Percentiles rank a stretch among this genome's conserved stretches.
phyloP scores from a whole-genome alignment of 2,113 vertebrate genomes.

The Oncorhynchus kisutch region DNA sequence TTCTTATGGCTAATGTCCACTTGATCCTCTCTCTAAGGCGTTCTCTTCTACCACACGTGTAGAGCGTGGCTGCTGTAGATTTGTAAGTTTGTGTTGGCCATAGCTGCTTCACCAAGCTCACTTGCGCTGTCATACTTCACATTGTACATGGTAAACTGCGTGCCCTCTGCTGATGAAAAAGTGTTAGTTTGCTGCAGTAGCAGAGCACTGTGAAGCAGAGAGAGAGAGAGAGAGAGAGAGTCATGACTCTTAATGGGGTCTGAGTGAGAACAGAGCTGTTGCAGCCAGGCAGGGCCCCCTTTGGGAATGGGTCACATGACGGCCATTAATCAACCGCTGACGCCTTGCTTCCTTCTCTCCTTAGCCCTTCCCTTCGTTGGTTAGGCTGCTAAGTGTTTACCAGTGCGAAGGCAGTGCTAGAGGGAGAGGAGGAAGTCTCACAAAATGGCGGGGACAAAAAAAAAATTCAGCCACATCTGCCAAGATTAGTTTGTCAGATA shows the following conservation, averaged over 20 bases:
- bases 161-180: background rate
- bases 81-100: too few relatives aligned
- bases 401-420: background rate
- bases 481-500: background rate
- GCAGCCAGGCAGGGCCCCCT: constrained; percentile 2
- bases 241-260: constrained; percentile 13
- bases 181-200: constrained; percentile 9
- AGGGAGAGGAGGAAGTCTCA: background rate
- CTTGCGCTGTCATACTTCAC: background rate
- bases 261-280: constrained; percentile 6
- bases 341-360: background rate
- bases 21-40: too few relatives aligned
- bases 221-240: background rate
- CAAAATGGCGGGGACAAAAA: constrained; percentile 26
- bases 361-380: constrained; percentile 15
- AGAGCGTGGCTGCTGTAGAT: too few relatives aligned
- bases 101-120: background rate
- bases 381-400: constrained; percentile 2
- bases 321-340: constrained; percentile 47
- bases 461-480: too few relatives aligned
- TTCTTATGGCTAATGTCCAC: background rate
- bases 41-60: too few relatives aligned
- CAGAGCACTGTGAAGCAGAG: background rate
- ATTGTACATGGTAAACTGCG: background rate
- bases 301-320: constrained; percentile 43